These are phyloP conservation scores for Hippolais icterina DNA, from an alignment of 2,113 vertebrate genomes.

Conservation along the genomic window DNA sequence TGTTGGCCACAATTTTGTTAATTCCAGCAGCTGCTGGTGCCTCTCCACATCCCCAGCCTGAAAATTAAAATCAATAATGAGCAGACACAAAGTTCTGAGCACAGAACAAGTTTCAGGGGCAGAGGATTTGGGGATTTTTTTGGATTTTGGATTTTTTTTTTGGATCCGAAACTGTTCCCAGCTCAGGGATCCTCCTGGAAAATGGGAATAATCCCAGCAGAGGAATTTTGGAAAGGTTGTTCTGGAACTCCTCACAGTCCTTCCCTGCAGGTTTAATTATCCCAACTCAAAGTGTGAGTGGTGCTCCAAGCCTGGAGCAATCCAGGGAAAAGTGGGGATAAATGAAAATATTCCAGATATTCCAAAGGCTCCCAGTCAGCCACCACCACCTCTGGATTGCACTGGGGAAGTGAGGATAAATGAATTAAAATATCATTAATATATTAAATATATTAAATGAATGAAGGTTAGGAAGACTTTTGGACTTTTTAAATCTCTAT, in stretches of 20 bases:
- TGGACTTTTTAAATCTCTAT: neutral
- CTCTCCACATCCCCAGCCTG: neutral
- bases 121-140: neutral
- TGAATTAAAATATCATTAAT: neutral
- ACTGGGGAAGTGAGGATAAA: neutral
- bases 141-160: neutral
- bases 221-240: neutral
- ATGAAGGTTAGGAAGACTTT: neutral
- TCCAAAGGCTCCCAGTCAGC: neutral
- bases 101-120: neutral
- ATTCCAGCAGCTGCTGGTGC: neutral
- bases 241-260: neutral
- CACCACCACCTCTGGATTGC: neutral
- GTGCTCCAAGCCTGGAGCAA: neutral
- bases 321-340: fast-evolving
- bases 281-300: neutral
- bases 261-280: neutral
- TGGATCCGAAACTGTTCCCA: neutral
- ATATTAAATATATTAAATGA: neutral
- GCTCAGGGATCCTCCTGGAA: neutral
- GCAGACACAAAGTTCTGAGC: neutral
- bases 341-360: neutral
- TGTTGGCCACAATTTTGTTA: neutral
- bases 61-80: neutral
- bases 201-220: neutral